These are phyloP conservation scores for Papilio xuthus DNA, from an alignment of 1,140 invertebrate genomes.

Conservation along the genomic window DNA sequence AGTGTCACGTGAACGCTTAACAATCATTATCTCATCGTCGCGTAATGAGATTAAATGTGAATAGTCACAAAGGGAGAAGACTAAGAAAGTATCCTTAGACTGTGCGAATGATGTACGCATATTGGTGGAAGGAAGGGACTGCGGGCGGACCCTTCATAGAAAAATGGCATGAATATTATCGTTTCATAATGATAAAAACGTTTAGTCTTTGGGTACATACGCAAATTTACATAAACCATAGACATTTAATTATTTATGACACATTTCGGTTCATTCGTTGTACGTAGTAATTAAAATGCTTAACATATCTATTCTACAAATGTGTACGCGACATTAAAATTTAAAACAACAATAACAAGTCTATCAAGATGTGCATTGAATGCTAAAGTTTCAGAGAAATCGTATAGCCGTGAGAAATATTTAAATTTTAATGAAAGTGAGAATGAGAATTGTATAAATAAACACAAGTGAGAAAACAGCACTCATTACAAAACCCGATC, in stretches of 20 bases:
- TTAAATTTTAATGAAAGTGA: conserved; percentile 19
- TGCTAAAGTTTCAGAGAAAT: conserved; percentile 20
- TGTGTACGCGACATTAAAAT: neutral
- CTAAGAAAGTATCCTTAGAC: too few relatives aligned
- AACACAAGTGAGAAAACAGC: conserved; percentile 23
- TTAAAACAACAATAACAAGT: neutral
- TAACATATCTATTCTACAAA: neutral
- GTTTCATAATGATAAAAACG: too few relatives aligned
- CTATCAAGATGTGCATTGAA: conserved; percentile 13
- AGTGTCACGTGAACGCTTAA: neutral
- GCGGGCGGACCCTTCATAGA: too few relatives aligned
- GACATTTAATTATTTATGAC: too few relatives aligned
- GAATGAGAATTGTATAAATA: conserved; percentile 25
- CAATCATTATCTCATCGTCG: neutral
- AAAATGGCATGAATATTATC: too few relatives aligned
- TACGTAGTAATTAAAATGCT: neutral
- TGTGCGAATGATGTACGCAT: too few relatives aligned
- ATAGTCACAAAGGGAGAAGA: too few relatives aligned
- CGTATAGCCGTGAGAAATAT: conserved; percentile 20
- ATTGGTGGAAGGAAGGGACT: too few relatives aligned
- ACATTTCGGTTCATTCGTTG: too few relatives aligned
- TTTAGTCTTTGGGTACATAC: neutral
- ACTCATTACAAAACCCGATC: conserved; percentile 6
- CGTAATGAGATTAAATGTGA: too few relatives aligned
- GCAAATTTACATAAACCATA: too few relatives aligned